Conservation (phyloP, 1,140 invertebrate species). For the Agrilus planipennis region DNA sequence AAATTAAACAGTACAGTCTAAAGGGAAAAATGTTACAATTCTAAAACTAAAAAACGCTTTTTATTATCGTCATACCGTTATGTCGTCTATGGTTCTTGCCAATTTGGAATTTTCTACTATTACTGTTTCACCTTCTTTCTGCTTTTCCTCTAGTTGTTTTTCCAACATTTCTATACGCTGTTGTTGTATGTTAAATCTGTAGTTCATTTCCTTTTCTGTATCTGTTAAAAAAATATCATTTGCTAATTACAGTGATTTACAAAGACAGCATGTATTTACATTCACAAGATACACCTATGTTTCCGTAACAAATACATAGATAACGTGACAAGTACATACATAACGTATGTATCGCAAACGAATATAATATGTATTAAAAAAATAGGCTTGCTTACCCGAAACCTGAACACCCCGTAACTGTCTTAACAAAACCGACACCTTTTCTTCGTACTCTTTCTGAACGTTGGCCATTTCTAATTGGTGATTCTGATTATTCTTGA, state of each 20-base stretch:
- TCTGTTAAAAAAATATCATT: conserved; percentile 17
- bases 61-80: neutral
- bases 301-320: too few relatives aligned
- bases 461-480: conserved; percentile 10
- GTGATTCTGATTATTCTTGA: conserved; percentile 5
- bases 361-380: too few relatives aligned
- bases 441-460: conserved; percentile 39
- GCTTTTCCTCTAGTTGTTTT: conserved; percentile 13
- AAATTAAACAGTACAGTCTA: neutral
- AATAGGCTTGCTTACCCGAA: too few relatives aligned
- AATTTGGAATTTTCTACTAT: conserved; percentile 8
- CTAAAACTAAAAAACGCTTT: neutral
- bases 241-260: neutral
- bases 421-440: conserved; percentile 31
- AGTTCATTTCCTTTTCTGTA: conserved; percentile 26
- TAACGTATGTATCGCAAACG: too few relatives aligned
- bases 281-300: neutral
- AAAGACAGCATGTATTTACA: neutral
- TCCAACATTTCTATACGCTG: conserved; percentile 18
- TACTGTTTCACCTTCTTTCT: conserved; percentile 14
- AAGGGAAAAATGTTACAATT: neutral
- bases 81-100: neutral
- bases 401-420: conserved; percentile 20
- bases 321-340: too few relatives aligned
- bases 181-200: conserved; percentile 22